Conservation (phyloP, 2,888 invertebrate species). For the Himalopsyche kuldschensis region DNA sequence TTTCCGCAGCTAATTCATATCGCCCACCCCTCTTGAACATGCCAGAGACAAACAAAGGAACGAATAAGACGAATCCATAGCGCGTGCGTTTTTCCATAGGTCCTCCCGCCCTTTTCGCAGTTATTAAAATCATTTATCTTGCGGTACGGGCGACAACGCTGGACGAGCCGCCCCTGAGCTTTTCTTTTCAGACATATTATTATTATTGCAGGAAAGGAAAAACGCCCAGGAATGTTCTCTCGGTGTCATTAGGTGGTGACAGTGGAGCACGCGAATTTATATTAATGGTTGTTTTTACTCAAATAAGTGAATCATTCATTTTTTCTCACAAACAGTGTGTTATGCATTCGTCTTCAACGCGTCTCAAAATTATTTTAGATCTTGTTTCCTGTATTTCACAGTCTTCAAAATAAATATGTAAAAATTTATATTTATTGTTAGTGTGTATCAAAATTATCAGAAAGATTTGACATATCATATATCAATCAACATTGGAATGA, state of each 20-base stretch:
- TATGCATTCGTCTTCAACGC: too few relatives aligned
- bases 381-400: too few relatives aligned
- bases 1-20: background rate
- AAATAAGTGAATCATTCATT: too few relatives aligned
- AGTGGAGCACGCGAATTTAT: background rate
- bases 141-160: background rate
- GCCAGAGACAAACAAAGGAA: background rate
- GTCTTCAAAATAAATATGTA: too few relatives aligned
- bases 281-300: too few relatives aligned
- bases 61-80: background rate
- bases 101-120: background rate
- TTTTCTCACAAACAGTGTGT: too few relatives aligned
- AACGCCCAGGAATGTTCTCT: background rate
- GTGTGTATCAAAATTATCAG: too few relatives aligned
- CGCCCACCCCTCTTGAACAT: background rate
- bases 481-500: too few relatives aligned
- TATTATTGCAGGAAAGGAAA: background rate
- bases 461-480: too few relatives aligned
- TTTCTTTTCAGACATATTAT: background rate
- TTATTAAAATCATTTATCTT: slow-evolving; percentile 1
- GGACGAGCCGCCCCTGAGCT: background rate
- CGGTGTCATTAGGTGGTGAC: background rate
- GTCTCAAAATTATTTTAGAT: too few relatives aligned
- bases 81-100: background rate
- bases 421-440: too few relatives aligned